Conservation (phyloP, 1,140 invertebrate genomes). For the Hylyphantes graminicola region DNA sequence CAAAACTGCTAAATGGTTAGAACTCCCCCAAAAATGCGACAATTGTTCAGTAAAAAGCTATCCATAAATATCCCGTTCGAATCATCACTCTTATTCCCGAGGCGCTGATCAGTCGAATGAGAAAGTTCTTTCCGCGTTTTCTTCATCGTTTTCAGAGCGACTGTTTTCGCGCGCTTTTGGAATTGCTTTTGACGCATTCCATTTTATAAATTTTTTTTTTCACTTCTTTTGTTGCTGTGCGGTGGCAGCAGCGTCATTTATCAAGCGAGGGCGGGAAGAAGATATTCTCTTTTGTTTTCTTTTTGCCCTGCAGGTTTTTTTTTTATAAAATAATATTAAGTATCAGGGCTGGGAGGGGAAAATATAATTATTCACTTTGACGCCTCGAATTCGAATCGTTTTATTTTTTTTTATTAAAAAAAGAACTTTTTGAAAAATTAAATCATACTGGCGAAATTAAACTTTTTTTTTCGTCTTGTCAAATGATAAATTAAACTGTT, state of each 20-base stretch:
- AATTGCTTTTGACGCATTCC: conserved; percentile 22
- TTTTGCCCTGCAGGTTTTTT: neutral
- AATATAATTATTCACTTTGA: too few relatives aligned
- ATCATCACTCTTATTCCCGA: neutral
- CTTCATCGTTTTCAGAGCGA: conserved; percentile 2
- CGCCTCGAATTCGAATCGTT: too few relatives aligned
- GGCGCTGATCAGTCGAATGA: conserved; percentile 12
- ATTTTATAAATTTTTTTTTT: neutral
- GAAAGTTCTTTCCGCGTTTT: neutral
- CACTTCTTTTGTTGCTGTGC: neutral
- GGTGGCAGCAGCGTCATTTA: neutral
- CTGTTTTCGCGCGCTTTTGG: neutral
- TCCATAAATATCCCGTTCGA: too few relatives aligned
- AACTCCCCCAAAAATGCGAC: too few relatives aligned
- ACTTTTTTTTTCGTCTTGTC: too few relatives aligned
- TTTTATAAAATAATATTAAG: neutral
- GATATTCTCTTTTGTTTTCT: neutral
- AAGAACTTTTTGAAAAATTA: too few relatives aligned
- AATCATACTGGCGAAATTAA: too few relatives aligned
- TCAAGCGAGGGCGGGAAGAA: conserved; percentile 8
- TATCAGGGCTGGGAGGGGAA: too few relatives aligned
- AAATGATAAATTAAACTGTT: too few relatives aligned
- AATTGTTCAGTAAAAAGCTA: too few relatives aligned
- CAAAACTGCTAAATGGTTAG: too few relatives aligned
- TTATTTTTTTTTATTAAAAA: too few relatives aligned